Evolutionary conservation across 2,888 invertebrate genomes (phyloP).

Genomic region (Pocota personata): DNA sequence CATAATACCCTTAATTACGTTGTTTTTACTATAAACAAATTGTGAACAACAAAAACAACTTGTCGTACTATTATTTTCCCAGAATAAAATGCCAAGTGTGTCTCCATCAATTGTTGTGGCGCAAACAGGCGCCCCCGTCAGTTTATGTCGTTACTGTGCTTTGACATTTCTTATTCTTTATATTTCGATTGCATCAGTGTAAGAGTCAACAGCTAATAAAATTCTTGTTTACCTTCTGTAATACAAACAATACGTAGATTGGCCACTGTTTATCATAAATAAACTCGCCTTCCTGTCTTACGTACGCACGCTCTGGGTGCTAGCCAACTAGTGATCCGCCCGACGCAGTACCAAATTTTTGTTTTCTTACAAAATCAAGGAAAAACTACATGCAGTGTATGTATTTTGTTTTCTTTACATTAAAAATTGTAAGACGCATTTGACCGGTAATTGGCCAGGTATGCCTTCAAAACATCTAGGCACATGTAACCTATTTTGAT

Average conservation of each 20-base stretch:
- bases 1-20: not conserved
- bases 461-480: conserved; percentile 27
- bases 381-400: not conserved
- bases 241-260: conserved; percentile 58
- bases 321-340: conserved; percentile 53
- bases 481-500: conserved; percentile 60
- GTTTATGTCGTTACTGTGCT: not conserved
- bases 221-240: conserved; percentile 64
- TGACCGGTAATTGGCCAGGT: conserved; percentile 10
- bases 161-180: conserved; percentile 4
- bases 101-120: conserved; percentile 15
- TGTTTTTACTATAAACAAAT: not conserved
- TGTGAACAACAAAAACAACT: not conserved
- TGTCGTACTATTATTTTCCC: not conserved
- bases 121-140: conserved; percentile 44
- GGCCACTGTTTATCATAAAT: conserved; percentile 58
- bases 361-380: conserved; percentile 20
- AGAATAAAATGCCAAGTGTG: conserved; percentile 35
- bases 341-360: conserved; percentile 1
- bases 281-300: conserved; percentile 38
- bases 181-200: conserved; percentile 18
- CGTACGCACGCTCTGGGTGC: conserved; percentile 58
- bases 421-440: conserved; percentile 37
- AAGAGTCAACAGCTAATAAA: conserved; percentile 59
- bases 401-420: conserved; percentile 18